Conservation (phyloP, 2,113 vertebrate genomes). For the Pelmatolapia mariae region DNA sequence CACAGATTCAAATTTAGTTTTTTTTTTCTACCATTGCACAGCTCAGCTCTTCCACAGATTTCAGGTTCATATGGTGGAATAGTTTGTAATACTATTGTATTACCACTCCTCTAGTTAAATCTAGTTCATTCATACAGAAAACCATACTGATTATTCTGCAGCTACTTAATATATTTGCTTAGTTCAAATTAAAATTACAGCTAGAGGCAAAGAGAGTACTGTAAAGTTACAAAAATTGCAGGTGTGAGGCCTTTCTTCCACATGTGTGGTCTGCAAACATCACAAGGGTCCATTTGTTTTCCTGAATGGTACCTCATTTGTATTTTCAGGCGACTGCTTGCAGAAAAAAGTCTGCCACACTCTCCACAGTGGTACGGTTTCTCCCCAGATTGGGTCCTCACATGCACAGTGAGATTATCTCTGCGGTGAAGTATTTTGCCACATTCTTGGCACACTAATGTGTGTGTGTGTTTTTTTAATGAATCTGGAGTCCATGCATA, state of each 20-base stretch:
- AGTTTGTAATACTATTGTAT: background rate
- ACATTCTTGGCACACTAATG: background rate
- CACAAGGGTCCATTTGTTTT: background rate
- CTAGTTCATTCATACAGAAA: background rate
- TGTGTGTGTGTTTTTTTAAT: background rate
- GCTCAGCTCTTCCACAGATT: too few relatives aligned
- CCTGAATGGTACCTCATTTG: background rate
- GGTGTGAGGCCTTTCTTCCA: background rate
- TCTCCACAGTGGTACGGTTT: background rate
- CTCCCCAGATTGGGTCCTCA: constrained; percentile 25
- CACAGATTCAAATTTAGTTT: too few relatives aligned
- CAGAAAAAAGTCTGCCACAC: background rate
- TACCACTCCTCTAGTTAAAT: background rate
- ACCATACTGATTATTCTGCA: background rate
- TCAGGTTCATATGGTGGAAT: too few relatives aligned
- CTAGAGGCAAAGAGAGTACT: background rate
- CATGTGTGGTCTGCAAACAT: background rate
- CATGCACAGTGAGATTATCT: background rate
- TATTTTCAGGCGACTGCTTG: background rate
- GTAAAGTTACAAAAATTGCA: background rate
- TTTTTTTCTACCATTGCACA: too few relatives aligned
- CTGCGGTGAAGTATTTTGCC: background rate
- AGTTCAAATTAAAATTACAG: background rate
- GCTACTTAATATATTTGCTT: background rate
- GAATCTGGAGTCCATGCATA: background rate